A percentile compares a stretch with the other conserved stretches of the same genome.
These are phyloP conservation scores for Ceratotherium simum DNA, from an alignment of 2,113 vertebrate species.

Conservation along the genomic window DNA sequence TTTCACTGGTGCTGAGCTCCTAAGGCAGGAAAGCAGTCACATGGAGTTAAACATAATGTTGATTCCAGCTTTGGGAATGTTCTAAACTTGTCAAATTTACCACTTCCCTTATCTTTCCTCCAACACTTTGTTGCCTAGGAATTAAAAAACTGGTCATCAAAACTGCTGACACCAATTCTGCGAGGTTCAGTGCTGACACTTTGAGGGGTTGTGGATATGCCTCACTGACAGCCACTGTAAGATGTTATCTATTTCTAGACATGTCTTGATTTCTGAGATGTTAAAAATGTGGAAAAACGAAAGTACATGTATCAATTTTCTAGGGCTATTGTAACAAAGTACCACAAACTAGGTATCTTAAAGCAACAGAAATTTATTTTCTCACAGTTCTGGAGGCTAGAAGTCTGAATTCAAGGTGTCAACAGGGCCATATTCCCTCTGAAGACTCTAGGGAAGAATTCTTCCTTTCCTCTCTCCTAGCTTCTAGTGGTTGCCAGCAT, in stretches of 20 bases:
- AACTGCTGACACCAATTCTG: not conserved
- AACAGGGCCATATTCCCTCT: not conserved
- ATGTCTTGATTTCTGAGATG: not conserved
- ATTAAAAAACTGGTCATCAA: not conserved
- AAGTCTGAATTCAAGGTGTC: not conserved
- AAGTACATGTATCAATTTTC: not conserved
- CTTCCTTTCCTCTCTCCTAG: not conserved
- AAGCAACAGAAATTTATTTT: not conserved
- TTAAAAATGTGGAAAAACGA: not conserved
- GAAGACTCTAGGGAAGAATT: not conserved
- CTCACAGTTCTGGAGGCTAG: not conserved
- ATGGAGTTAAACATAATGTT: not conserved
- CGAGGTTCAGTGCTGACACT: not conserved
- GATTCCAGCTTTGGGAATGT: not conserved
- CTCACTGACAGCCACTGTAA: not conserved
- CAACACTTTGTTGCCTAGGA: not conserved
- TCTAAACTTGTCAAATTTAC: not conserved
- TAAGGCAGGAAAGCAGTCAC: not conserved
- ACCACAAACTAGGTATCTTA: not conserved
- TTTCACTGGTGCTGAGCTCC: not conserved
- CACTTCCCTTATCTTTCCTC: not conserved
- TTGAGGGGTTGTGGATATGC: not conserved
- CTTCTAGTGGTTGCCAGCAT: not conserved
- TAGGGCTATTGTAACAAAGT: not conserved
- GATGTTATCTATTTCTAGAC: not conserved